Conservation (phyloP, 2,797 vertebrate genomes). For the Hemibagrus guttatus region DNA sequence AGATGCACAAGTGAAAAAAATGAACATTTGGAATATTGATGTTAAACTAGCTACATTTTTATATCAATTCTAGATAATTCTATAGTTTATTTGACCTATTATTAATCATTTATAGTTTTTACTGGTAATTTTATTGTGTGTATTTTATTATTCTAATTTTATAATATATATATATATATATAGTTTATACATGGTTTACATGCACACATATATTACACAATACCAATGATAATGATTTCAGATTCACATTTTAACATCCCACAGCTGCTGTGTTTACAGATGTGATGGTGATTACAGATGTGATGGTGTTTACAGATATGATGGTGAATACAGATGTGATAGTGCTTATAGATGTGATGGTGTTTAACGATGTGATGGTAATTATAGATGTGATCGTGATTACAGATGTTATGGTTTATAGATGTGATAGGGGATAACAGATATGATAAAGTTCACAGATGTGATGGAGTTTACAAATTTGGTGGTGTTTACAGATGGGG, state of each 20-base stretch:
- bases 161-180: not conserved
- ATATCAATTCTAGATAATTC: not conserved
- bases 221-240: not conserved
- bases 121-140: not conserved
- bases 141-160: not conserved
- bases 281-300: not conserved
- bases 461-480: too few relatives aligned
- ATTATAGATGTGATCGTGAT: too few relatives aligned
- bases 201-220: not conserved
- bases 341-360: not conserved
- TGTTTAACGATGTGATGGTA: not conserved
- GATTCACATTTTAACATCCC: not conserved
- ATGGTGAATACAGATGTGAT: not conserved
- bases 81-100: not conserved
- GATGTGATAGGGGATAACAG: too few relatives aligned
- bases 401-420: too few relatives aligned
- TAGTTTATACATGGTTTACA: not conserved
- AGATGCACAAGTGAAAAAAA: not conserved
- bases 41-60: not conserved
- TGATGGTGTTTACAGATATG: not conserved
- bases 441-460: too few relatives aligned
- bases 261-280: not conserved
- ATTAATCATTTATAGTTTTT: not conserved
- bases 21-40: not conserved
- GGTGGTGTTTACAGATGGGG: too few relatives aligned